Base-by-base conservation (phyloP, 92 coral and sea anemone genomes). In the Zoanthus sansibaricus region DNA sequence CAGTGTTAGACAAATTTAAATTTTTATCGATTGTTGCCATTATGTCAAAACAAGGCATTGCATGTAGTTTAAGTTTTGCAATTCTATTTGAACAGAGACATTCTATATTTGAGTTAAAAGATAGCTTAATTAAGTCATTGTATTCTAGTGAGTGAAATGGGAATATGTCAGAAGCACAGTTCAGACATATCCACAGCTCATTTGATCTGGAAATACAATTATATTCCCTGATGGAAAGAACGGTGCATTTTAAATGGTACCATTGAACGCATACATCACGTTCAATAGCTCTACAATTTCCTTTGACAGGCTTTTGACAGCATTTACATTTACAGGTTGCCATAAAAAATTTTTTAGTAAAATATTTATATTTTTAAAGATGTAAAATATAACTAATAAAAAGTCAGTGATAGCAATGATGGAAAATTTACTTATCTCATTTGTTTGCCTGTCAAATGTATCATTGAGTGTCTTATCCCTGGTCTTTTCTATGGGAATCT, bases 231-330 rank as follows among this genome's bases (percentile, higher is more conserved):
- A 72, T 37, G 62, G 82, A 76, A 9, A 76, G 68, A 17, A 58
- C 68, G 32, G 82, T 76, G 64, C 82, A 48, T 76, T 76, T 76
- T 76, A 47, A 31, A 76, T 76, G 82, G 25, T 51, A 76, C 82
- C 82, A 76, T 51, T 76, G 62, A 51, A 47, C 32, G 68, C 82
- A 76, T 51, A 48, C 33, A 58, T 46, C 62, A 76, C 82, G 46
- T 76, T 76, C 62, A 51, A 76, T 58, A 51, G 82, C 82, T 76
- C 82, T 58, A 76, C 37, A 25, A 25, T 25, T 25, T 25, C 25
- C 25, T 25, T 25, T 51, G 45, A 76, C 62, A n/a, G 44, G 62
- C 64, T 47, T 48, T 76, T 17, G 76, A 71, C 76, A 71, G 0
- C 76, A 71, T 71, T 71, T 71, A 71, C 51, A 71, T 71, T 71